Evolutionary conservation across 2,113 vertebrate genomes (phyloP).

Genomic region (Nyctibius bracteatus): DNA sequence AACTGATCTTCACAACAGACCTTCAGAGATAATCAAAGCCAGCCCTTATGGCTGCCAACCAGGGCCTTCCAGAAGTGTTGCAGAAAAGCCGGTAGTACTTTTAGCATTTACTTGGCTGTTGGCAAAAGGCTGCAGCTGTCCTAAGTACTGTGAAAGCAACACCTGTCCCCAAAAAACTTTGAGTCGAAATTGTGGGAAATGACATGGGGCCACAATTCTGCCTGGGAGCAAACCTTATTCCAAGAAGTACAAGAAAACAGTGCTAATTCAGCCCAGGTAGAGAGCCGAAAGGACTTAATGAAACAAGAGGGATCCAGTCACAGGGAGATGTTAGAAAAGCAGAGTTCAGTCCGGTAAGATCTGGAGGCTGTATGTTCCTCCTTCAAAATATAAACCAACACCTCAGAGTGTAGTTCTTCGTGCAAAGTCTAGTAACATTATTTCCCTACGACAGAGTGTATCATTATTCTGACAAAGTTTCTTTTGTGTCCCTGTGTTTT

Average conservation of each 20-base stretch:
- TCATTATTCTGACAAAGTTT: not conserved
- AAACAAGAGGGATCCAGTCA: not conserved
- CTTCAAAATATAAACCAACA: not conserved
- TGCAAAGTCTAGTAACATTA: not conserved
- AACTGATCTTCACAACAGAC: not conserved
- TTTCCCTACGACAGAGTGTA: not conserved
- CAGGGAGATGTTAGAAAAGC: not conserved
- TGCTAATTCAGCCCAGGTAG: not conserved
- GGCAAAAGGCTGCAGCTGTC: not conserved
- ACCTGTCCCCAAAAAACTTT: not conserved
- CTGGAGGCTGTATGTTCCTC: not conserved
- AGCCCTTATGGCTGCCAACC: not conserved
- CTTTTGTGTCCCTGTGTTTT: conserved; percentile 4
- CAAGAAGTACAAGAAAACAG: not conserved
- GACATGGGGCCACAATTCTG: rapidly evolving
- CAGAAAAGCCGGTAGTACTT: not conserved
- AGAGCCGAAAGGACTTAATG: not conserved
- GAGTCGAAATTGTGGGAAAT: not conserved
- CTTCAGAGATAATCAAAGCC: not conserved
- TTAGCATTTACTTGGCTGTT: not conserved
- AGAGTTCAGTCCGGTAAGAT: not conserved
- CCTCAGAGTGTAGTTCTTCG: not conserved
- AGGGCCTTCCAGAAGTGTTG: not conserved
- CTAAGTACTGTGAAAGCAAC: not conserved
- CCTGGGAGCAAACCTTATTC: not conserved